Percentiles rank a stretch among this genome's conserved stretches.
phyloP scores from a whole-genome alignment of 2,888 invertebrate genomes.

The Drosophila parthenogenetica region DNA sequence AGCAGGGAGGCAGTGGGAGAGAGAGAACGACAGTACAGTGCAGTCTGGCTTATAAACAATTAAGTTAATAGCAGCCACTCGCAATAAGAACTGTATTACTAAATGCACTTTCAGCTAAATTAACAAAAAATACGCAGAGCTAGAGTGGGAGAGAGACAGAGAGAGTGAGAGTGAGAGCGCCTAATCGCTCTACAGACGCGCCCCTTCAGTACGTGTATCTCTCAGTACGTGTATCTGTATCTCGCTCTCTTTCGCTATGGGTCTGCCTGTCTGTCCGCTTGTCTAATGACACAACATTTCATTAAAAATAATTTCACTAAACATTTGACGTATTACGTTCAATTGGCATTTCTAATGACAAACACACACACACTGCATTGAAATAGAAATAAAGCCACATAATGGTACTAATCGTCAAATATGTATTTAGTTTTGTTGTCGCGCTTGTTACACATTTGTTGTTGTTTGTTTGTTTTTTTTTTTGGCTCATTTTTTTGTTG shows the following conservation, averaged over 20 bases:
- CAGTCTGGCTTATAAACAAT: constrained; percentile 57
- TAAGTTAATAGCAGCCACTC: constrained; percentile 58
- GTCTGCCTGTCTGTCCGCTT: neutral
- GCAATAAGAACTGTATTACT: constrained; percentile 66
- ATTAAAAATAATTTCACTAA: constrained; percentile 80
- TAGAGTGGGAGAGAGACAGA: constrained; percentile 2
- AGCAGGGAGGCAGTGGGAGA: neutral
- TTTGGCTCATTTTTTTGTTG: constrained; percentile 14
- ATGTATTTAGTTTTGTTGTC: constrained; percentile 66
- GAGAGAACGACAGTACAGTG: neutral
- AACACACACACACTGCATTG: constrained; percentile 28
- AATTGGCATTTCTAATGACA: constrained; percentile 78
- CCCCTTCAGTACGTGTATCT: constrained; percentile 38
- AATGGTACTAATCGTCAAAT: constrained; percentile 67
- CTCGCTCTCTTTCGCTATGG: neutral
- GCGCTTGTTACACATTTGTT: constrained; percentile 62
- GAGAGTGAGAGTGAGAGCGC: neutral
- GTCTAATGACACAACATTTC: constrained; percentile 80
- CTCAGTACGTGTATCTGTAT: constrained; percentile 17
- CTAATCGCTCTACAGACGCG: constrained; percentile 47
- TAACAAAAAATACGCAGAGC: constrained; percentile 61
- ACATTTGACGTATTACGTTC: constrained; percentile 79
- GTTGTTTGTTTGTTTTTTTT: constrained; percentile 6
- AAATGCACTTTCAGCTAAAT: constrained; percentile 80
- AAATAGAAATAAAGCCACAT: constrained; percentile 50